Evolutionary conservation across 1,140 invertebrate species (phyloP).

Genomic region (Eciton burchellii): DNA sequence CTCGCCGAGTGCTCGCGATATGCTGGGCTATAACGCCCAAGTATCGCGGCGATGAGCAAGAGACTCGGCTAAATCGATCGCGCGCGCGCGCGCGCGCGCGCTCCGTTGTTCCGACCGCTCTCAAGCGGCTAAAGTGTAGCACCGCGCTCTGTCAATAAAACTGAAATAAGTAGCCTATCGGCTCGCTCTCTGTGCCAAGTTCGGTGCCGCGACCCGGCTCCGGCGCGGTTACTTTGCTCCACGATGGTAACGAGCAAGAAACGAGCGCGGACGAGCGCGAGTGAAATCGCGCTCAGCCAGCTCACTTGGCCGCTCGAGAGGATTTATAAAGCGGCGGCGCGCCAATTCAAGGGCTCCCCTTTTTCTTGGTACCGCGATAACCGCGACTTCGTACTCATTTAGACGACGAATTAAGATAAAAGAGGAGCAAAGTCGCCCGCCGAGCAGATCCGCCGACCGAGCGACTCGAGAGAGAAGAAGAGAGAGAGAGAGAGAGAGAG

Average conservation of each 20-base stretch:
- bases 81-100: too few relatives aligned
- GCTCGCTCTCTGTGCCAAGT: constrained; percentile 23
- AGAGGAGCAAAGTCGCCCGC: constrained; percentile 74
- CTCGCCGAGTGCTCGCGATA: too few relatives aligned
- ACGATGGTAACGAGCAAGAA: constrained; percentile 53
- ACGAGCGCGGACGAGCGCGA: constrained; percentile 31
- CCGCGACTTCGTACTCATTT: constrained; percentile 74
- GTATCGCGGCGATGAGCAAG: background rate
- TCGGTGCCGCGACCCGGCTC: constrained; percentile 16
- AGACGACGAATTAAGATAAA: constrained; percentile 77
- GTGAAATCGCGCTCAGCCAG: constrained; percentile 62
- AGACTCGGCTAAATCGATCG: background rate
- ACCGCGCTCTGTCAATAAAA: constrained; percentile 30
- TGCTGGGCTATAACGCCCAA: too few relatives aligned
- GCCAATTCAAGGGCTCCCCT: constrained; percentile 65
- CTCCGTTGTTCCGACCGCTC: background rate
- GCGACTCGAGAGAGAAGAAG: constrained; percentile 54
- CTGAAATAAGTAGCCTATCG: constrained; percentile 32
- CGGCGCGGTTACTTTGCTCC: constrained; percentile 42
- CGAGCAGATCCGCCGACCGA: constrained; percentile 65
- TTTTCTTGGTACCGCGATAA: constrained; percentile 68
- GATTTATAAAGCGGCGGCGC: constrained; percentile 64
- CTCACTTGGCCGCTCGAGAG: constrained; percentile 63
- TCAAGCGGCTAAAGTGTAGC: background rate
- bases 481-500: too few relatives aligned